These are phyloP conservation scores for Bilobella aurantiaca DNA, from an alignment of 1,140 invertebrate species.

Conservation along the genomic window DNA sequence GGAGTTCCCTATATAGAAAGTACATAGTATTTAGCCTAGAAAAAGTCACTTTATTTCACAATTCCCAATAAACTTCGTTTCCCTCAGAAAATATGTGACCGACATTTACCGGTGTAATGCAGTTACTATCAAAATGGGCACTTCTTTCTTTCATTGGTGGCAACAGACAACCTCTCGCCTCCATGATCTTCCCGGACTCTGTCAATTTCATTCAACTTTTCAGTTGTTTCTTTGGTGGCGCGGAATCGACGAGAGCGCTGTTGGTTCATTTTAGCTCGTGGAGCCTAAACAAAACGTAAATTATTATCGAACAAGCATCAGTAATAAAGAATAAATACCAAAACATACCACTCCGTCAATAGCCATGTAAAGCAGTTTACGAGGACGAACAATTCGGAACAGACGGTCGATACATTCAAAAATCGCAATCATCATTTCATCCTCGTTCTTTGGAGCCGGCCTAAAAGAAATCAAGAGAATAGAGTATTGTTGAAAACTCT, in stretches of 20 bases:
- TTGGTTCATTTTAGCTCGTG: slow-evolving; percentile 99
- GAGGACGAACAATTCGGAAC: slow-evolving; percentile 86
- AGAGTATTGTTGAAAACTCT: too few species aligned
- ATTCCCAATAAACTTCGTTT: slow-evolving; percentile 11
- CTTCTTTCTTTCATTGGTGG: slow-evolving; percentile 83
- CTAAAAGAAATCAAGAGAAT: too few species aligned
- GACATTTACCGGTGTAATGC: slow-evolving; percentile 88
- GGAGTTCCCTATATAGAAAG: slow-evolving; percentile 65
- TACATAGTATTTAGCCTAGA: neutral
- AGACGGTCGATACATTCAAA: slow-evolving; percentile 97
- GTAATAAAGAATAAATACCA: neutral
- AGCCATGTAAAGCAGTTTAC: slow-evolving; percentile 96
- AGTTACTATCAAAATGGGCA: slow-evolving; percentile 96
- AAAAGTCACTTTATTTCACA: too few species aligned
- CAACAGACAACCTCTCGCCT: slow-evolving; percentile 62
- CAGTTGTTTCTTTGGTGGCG: slow-evolving; percentile 85
- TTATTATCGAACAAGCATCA: neutral
- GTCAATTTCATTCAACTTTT: slow-evolving; percentile 78
- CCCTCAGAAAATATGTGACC: too few species aligned
- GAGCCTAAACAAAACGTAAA: slow-evolving; percentile 59
- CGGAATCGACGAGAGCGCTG: slow-evolving; percentile 92
- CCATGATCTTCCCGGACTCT: slow-evolving; percentile 63
- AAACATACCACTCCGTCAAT: slow-evolving; percentile 89
- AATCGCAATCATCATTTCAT: slow-evolving; percentile 99
- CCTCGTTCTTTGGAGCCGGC: slow-evolving; percentile 94